A percentile compares a stretch with the other conserved stretches of the same genome.
phyloP scores from a whole-genome alignment of 2,888 invertebrate genomes.

The Malachius bipustulatus region DNA sequence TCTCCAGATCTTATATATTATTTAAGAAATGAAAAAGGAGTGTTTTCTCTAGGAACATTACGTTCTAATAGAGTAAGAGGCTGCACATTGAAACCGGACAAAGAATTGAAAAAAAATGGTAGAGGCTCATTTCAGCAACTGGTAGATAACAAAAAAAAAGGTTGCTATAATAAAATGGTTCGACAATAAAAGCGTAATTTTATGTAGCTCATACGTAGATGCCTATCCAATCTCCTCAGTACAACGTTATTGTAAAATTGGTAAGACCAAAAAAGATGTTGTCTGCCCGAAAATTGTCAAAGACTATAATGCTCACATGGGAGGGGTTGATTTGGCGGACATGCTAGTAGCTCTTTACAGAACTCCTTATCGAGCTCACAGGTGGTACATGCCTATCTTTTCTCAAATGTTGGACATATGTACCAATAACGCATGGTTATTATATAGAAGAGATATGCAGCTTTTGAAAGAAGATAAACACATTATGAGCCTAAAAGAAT shows the following conservation, averaged over 20 bases:
- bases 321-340: slow-evolving; percentile 16
- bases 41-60: slow-evolving; percentile 3
- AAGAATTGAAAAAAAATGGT: slow-evolving; percentile 9
- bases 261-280: slow-evolving; percentile 11
- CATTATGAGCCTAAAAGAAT: slow-evolving; percentile 3
- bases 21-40: neutral
- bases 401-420: slow-evolving; percentile 7
- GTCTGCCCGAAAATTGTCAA: slow-evolving; percentile 15
- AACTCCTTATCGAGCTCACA: neutral
- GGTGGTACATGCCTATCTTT: slow-evolving; percentile 9
- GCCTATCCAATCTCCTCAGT: neutral
- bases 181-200: slow-evolving; percentile 19
- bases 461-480: neutral
- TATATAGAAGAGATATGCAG: slow-evolving; percentile 6
- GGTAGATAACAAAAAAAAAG: slow-evolving; percentile 10
- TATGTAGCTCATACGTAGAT: slow-evolving; percentile 10
- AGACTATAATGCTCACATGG: slow-evolving; percentile 21
- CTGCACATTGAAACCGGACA: neutral
- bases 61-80: neutral
- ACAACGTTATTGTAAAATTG: neutral
- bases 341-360: slow-evolving; percentile 11
- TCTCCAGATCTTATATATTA: neutral
- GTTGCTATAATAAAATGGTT: slow-evolving; percentile 20
- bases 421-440: slow-evolving; percentile 10
- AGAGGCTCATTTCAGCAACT: slow-evolving; percentile 14